Evolutionary conservation across 2,113 vertebrate species (phyloP), one percentile per base, ranked within the genome.

Genomic region (Heliornis fulica): DNA sequence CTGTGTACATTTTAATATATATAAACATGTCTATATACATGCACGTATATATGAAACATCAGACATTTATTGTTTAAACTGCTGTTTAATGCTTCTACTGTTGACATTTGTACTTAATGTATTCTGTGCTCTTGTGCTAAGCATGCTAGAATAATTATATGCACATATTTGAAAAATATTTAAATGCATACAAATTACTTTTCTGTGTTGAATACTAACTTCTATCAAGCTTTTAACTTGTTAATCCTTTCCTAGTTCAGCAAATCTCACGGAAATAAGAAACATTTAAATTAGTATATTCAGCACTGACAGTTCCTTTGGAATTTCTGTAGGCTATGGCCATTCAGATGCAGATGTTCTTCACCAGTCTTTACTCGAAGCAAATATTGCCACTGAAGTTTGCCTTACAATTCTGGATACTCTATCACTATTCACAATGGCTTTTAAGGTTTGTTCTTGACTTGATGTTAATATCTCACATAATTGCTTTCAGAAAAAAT

Each of bases 351-450:
- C 99, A 21, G 99, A 99, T 28, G 99, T 99, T 65, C 97, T 99
- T 83, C 99, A 99, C 97, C 99, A 99, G 97, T 99, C 99, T 0
- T 97, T 99, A 81, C 98, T 99, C 80, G 99, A 99, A 98, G 99
- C 99, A 82, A 99, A 99, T 97, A 98, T 98, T 54, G 99, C 99
- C 43, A 99, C 99, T 2, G 99, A 99, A 97, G 99, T 99, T 90
- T 99, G 99, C 96, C 98, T 99, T 86, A 99, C 99, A 2, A 99
- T 99, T 78, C 98, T 99, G 98, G 99, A 99, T 96, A 99, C 99
- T 5, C 98, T 99, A 0, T 99, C 99, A 34, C 98, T 99, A 89
- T 99, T 99, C 97, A 99, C 99, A 74, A 98, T 99, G 98, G 98
- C 98, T 28, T 99, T 99, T 97, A 99, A 99, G 99, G 99, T 99